phyloP scores from a whole-genome alignment of 2,113 vertebrate genomes.

The Thamnaconus septentrionalis region DNA sequence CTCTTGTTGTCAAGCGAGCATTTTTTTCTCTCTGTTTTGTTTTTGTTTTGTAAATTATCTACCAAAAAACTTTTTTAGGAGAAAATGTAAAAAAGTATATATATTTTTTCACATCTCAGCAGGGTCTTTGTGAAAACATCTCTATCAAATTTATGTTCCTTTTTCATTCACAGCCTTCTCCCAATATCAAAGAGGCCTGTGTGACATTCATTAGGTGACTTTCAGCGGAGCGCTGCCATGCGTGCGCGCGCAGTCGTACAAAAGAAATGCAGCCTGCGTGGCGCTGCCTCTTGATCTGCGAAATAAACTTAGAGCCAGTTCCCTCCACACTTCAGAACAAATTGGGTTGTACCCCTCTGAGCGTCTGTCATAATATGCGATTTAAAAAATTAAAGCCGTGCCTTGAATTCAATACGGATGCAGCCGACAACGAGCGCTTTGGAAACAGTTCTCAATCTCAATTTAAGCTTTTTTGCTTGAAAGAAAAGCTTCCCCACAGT shows the following conservation, averaged over 20 bases:
- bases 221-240: constrained; percentile 29
- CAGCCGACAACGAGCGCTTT: not conserved
- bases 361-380: constrained; percentile 22
- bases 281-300: constrained; percentile 16
- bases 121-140: constrained; percentile 15
- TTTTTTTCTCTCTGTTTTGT: no score
- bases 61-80: constrained; percentile 15
- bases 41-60: not conserved
- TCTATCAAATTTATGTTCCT: constrained; percentile 16
- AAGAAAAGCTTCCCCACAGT: not conserved
- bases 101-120: constrained; percentile 12
- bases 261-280: constrained; percentile 15
- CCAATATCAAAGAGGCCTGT: constrained; percentile 37
- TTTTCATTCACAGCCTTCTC: constrained; percentile 27
- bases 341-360: constrained; percentile 12
- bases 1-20: not conserved
- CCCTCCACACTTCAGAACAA: not conserved
- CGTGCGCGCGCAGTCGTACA: not conserved
- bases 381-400: constrained; percentile 11
- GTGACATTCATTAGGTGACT: constrained; percentile 55
- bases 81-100: constrained; percentile 10
- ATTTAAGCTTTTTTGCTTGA: constrained; percentile 3
- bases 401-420: constrained; percentile 21
- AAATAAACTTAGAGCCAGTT: constrained; percentile 30
- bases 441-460: no score